These are phyloP conservation scores for Osmerus eperlanus DNA, from an alignment of 2,113 vertebrate species.

Conservation along the genomic window DNA sequence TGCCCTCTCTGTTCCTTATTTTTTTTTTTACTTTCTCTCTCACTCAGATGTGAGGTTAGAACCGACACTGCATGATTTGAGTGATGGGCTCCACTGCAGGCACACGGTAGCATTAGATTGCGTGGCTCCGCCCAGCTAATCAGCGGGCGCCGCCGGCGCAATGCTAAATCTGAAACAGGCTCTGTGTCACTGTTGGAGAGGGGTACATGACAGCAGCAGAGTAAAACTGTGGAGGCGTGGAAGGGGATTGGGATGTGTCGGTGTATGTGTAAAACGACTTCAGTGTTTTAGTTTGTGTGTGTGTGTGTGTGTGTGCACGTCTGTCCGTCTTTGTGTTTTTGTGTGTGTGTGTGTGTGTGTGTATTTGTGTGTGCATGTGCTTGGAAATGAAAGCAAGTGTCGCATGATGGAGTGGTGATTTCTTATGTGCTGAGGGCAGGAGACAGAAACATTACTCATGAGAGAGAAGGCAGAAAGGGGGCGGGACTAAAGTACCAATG, in stretches of 20 bases:
- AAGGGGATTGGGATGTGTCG: background rate
- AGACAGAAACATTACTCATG: slow-evolving; percentile 1
- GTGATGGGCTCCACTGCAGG: background rate
- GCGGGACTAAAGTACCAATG: background rate
- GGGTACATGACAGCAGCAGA: background rate
- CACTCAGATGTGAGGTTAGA: background rate
- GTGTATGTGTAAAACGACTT: background rate
- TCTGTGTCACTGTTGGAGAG: background rate
- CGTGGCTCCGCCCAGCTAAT: background rate
- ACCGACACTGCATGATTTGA: background rate
- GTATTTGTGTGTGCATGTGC: background rate
- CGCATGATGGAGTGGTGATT: slow-evolving; percentile 11
- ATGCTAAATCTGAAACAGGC: background rate
- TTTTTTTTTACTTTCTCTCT: background rate
- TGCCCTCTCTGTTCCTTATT: too few species aligned
- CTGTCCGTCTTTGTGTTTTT: background rate
- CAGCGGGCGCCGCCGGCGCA: background rate
- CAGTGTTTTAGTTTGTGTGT: background rate
- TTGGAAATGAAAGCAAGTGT: background rate
- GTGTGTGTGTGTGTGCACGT: background rate
- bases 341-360: background rate
- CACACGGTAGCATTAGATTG: background rate
- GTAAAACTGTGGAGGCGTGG: too few species aligned
- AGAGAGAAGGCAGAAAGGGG: background rate
- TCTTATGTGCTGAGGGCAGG: background rate